phyloP scores from a whole-genome alignment of 2,113 vertebrate species.

The Ursus arctos region DNA sequence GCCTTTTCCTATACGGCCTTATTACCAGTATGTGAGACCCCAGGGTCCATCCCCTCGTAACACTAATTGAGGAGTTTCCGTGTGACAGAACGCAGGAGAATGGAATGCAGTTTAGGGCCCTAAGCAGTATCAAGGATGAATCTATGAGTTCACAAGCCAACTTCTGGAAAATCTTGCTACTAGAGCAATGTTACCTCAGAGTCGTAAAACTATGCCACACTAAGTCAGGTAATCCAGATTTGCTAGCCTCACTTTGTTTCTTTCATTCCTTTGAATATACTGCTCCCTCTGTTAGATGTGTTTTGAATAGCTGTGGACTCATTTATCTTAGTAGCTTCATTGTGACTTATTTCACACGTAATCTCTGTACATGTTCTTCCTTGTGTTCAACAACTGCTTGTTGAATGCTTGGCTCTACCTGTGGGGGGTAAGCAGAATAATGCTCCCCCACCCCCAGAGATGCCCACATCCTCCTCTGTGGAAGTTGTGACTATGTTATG shows the following conservation, averaged over 20 bases:
- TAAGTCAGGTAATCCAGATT: too few species aligned
- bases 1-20: neutral
- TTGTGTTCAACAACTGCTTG: neutral
- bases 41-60: neutral
- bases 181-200: neutral
- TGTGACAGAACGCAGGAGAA: neutral
- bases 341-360: neutral
- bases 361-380: neutral
- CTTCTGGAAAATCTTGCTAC: neutral
- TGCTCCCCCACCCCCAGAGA: neutral
- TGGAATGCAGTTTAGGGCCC: neutral
- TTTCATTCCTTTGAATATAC: neutral
- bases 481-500: neutral
- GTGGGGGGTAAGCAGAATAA: neutral
- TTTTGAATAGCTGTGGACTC: too few species aligned
- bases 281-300: neutral
- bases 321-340: neutral
- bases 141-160: neutral
- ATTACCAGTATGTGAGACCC: neutral
- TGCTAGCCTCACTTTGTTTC: rapidly evolving
- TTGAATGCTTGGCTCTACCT: neutral
- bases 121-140: neutral
- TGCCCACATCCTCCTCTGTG: neutral
- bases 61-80: neutral
- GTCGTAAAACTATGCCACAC: neutral